A percentile compares a stretch with the other conserved stretches of the same genome.
Evolutionary conservation across 2,113 vertebrate species (phyloP).

Genomic region (Chaetura pelagica): DNA sequence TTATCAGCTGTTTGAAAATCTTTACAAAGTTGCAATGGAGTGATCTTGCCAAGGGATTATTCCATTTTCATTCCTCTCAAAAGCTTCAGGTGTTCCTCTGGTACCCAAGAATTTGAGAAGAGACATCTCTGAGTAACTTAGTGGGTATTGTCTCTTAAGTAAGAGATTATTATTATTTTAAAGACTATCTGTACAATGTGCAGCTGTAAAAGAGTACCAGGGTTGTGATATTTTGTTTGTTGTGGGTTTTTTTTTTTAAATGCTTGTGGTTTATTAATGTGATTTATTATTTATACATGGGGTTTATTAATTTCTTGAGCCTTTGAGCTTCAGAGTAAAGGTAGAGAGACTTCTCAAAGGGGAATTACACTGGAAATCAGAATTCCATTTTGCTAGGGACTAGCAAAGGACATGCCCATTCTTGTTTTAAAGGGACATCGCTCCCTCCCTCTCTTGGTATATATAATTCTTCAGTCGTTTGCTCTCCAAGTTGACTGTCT

Average conservation of each 20-base stretch:
- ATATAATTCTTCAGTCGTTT: neutral
- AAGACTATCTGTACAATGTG: neutral
- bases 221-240: too few relatives aligned
- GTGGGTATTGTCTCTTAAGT: neutral
- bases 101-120: neutral
- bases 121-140: neutral
- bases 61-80: neutral
- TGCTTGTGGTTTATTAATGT: neutral
- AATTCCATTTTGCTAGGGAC: neutral
- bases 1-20: neutral
- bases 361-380: neutral
- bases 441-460: neutral
- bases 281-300: neutral
- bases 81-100: neutral
- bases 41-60: neutral
- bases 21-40: neutral
- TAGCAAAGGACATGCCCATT: neutral
- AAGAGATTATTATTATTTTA: neutral
- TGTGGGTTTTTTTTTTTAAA: neutral
- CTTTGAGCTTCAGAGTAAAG: neutral
- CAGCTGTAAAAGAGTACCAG: neutral
- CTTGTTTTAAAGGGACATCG: neutral
- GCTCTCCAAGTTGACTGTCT: neutral
- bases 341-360: neutral
- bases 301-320: neutral